These are phyloP conservation scores for Platysternon megacephalum DNA, from an alignment of 2,113 vertebrate genomes.

Conservation along the genomic window DNA sequence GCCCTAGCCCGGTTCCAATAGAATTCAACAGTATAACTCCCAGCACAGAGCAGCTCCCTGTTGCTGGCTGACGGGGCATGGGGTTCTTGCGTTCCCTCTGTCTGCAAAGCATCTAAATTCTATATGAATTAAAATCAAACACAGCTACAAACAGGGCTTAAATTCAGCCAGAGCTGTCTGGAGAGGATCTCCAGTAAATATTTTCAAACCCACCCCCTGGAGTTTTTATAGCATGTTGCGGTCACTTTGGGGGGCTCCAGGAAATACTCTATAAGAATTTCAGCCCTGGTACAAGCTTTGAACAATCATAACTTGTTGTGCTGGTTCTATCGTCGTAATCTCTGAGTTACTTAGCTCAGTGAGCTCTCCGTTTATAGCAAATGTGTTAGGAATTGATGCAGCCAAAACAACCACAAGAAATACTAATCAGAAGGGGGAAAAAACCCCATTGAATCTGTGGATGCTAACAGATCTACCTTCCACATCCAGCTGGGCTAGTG, in stretches of 20 bases:
- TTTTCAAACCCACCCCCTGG: too few relatives aligned
- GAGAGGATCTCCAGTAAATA: too few relatives aligned
- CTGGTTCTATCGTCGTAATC: not conserved
- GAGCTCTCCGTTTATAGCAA: not conserved
- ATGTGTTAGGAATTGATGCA: fast-evolving
- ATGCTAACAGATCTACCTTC: not conserved
- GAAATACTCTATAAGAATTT: too few relatives aligned
- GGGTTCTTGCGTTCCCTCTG: not conserved
- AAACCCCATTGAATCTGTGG: fast-evolving
- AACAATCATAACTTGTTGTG: not conserved
- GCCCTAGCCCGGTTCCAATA: not conserved
- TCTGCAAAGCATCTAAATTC: not conserved
- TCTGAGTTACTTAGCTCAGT: not conserved
- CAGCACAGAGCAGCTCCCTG: fast-evolving
- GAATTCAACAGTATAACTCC: not conserved
- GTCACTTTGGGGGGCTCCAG: too few relatives aligned
- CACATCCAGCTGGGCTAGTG: not conserved
- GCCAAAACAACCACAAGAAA: not conserved
- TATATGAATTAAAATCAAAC: not conserved
- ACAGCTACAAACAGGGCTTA: not conserved
- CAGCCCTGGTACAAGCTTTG: not conserved
- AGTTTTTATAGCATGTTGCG: too few relatives aligned
- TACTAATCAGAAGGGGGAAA: not conserved
- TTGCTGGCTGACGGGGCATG: not conserved
- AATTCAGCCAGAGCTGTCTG: too few relatives aligned